These are phyloP conservation scores for Fulica atra DNA, from an alignment of 2,113 vertebrate genomes.

Conservation along the genomic window DNA sequence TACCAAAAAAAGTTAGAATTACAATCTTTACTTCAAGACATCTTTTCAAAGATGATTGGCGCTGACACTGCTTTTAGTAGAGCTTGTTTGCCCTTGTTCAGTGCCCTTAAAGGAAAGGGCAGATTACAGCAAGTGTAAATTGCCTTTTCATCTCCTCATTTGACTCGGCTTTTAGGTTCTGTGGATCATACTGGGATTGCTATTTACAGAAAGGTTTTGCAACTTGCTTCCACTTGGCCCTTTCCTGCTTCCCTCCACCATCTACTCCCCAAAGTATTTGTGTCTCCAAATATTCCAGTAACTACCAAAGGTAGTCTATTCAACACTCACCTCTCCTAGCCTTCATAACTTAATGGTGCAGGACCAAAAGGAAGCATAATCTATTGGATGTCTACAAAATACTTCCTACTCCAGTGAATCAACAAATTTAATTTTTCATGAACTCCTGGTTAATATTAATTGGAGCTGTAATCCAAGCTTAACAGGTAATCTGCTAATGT, in stretches of 20 bases:
- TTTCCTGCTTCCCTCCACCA: not conserved
- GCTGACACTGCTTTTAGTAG: not conserved
- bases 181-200: not conserved
- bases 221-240: not conserved
- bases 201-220: not conserved
- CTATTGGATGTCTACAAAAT: not conserved
- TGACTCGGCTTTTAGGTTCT: not conserved
- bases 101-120: not conserved
- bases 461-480: not conserved
- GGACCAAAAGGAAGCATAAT: not conserved
- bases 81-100: not conserved
- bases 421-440: not conserved
- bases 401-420: not conserved
- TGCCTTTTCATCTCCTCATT: not conserved
- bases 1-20: not conserved
- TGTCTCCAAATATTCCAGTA: no score
- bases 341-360: not conserved
- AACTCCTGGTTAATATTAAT: not conserved
- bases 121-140: not conserved
- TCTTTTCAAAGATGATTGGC: not conserved
- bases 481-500: not conserved
- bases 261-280: not conserved
- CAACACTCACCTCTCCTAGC: not conserved
- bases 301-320: not conserved
- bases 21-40: not conserved